These are phyloP conservation scores for Sebastolobus altivelis DNA, from an alignment of 2,797 vertebrate genomes.

Conservation along the genomic window DNA sequence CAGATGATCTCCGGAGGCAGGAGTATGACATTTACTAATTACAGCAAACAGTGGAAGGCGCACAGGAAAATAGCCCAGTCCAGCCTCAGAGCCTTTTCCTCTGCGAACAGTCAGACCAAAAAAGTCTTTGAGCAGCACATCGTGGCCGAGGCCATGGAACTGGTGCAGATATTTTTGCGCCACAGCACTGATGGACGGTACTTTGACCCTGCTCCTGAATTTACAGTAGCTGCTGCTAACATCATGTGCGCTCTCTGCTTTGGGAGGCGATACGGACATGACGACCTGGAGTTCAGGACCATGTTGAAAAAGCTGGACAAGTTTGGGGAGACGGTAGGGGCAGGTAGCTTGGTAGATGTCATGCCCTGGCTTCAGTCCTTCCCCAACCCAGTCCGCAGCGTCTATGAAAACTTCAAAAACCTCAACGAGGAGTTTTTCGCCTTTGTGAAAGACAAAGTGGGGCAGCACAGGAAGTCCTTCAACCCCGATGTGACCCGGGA, in stretches of 20 bases:
- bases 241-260: constrained; percentile 97
- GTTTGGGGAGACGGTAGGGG: constrained; percentile 93
- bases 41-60: constrained; percentile 86
- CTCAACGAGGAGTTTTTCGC: constrained; percentile 87
- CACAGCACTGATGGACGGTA: constrained; percentile 73
- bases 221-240: constrained; percentile 92
- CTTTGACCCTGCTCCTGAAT: constrained; percentile 83
- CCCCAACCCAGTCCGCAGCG: constrained; percentile 90
- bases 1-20: constrained; percentile 87
- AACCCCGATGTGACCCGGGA: constrained; percentile 81
- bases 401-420: constrained; percentile 88
- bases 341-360: constrained; percentile 93
- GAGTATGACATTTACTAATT: constrained; percentile 87
- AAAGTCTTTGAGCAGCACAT: constrained; percentile 86
- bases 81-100: constrained; percentile 87
- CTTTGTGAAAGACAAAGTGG: constrained; percentile 86
- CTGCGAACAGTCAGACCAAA: constrained; percentile 82
- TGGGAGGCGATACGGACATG: constrained; percentile 91
- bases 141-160: constrained; percentile 83
- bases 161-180: constrained; percentile 81
- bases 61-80: constrained; percentile 88
- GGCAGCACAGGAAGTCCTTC: constrained; percentile 86
- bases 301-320: constrained; percentile 88
- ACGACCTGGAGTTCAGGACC: constrained; percentile 91
- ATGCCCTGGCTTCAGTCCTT: constrained; percentile 96